Evolutionary conservation across 2,888 invertebrate species (phyloP).

Genomic region (Lycaena phlaeas): DNA sequence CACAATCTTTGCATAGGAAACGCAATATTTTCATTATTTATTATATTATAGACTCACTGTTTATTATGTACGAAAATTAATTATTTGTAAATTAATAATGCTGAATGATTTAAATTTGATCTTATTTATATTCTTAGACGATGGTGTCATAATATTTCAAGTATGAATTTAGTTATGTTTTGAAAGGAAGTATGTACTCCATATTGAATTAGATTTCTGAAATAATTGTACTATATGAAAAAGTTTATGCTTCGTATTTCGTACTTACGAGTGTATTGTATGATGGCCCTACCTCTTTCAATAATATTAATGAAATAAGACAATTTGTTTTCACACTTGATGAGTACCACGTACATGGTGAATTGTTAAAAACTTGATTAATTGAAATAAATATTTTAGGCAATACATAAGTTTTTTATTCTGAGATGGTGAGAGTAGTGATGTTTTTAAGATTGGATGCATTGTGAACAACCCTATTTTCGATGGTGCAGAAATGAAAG

Average conservation of each 20-base stretch:
- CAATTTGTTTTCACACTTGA: constrained; percentile 36
- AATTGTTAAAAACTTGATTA: constrained; percentile 51
- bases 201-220: neutral
- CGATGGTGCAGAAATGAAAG: too few species aligned
- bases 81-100: neutral
- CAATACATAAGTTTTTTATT: constrained; percentile 15
- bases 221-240: constrained; percentile 1
- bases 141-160: neutral
- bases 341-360: constrained; percentile 45
- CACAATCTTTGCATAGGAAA: neutral
- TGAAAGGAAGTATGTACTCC: neutral
- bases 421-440: too few species aligned
- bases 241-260: constrained; percentile 23
- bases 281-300: constrained; percentile 36
- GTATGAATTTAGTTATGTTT: constrained; percentile 2
- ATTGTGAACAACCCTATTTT: too few species aligned
- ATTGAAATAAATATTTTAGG: constrained; percentile 34
- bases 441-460: too few species aligned
- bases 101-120: neutral
- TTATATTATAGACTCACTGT: neutral
- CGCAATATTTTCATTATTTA: neutral
- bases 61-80: neutral
- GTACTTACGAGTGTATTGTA: constrained; percentile 36
- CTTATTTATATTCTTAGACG: neutral
- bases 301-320: constrained; percentile 22